Evolutionary conservation across 2,888 invertebrate species (phyloP), one percentile per base, ranked within the genome.

Genomic region (Clistopyga incitator): DNA sequence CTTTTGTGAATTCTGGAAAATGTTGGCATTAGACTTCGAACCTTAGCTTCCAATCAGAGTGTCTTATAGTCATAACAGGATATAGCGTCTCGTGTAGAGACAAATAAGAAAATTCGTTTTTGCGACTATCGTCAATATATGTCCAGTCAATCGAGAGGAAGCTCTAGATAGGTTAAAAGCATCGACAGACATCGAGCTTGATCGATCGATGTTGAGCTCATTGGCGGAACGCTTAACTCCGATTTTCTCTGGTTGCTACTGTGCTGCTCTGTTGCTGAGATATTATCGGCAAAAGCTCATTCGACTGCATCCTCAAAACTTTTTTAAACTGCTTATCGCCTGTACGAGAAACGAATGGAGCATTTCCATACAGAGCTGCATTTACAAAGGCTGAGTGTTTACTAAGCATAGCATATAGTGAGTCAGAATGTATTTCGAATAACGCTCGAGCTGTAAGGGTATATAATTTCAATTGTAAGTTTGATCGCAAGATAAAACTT

Each of bases 281-380:
- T 67, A 65, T 52, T 23, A 67, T 65, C 54, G 52, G n/a, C n/a
- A 54, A 23, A 42, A 23, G 64, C 18, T 23, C 56, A 25, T 52
- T 45, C 42, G 65, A 38, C 76, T 64, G 42, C 52, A 56, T 76
- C 42, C 52, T 67, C 54, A 38, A 76, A 67, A 67, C 67, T 67
- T 54, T 54, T 56, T 42, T 45, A 67, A 76, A 45, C 54, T 45
- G 54, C 65, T 67, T 67, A 76, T 76, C 65, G 42, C 20, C 42
- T 20, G 34, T 75, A 64, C 34, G 20, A 38, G 38, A 34, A 47
- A 47, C 13, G 42, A 25, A 25, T 11, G 47, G 25, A 11, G 34
- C 25, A 52, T 54, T 18, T n/a, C 3, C 42, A 42, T 20, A 38
- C 11, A 64, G 38, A 42, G 34, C 18, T 18, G 23, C n/a, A 67